Base-by-base conservation (phyloP, 2,888 invertebrate species). In the Gisinianus flammeolus region DNA sequence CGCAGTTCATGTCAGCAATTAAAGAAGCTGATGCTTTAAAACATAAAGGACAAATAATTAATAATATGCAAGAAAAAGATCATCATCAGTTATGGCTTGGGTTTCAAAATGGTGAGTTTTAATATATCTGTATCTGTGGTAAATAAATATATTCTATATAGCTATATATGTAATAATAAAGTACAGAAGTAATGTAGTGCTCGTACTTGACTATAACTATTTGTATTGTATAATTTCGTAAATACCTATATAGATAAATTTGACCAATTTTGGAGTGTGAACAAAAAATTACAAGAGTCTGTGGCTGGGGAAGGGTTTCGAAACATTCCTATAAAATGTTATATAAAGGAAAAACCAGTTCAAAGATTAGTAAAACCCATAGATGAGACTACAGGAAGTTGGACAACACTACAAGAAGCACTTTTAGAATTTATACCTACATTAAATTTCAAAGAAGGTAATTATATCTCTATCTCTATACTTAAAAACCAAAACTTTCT, bases 21-120 rank as follows among this genome's bases (percentile, higher is more conserved):
- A 99, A 99, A 88, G 99, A 99, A 89, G 98, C 99, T 0, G 98
- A 98, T 89, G 94, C 95, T n/a, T 88, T 99, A 64, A 99, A 99
- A 87, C 98, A 98, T 87, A 90, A 95, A 83, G 94, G 95, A 8
- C 93, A 94, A 87, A 91, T 96, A 24, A 93, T 95, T 85, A 93
- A 94, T 33, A 92, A 91, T 81, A 96, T 96, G 96, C 95, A 95
- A 86, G 96, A 96, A 86, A 96, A 96, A 87, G 98, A 99, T 85
- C 98, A 98, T 86, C 95, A 94, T 87, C 96, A 97, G 86, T 89
- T 99, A 19, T 99, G 98, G 98, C 90, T 93, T 69, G 98, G 98
- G 33, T 88, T 99, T 81, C 92, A 93, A 86, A 96, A 97, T 89
- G 97, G 95, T 95, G 89, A 85, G 73, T 12, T 64, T 28, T 64